Evolutionary conservation across 2,888 invertebrate genomes (phyloP), one percentile per base, ranked within the genome.

Genomic region (Anthrax anthrax): DNA sequence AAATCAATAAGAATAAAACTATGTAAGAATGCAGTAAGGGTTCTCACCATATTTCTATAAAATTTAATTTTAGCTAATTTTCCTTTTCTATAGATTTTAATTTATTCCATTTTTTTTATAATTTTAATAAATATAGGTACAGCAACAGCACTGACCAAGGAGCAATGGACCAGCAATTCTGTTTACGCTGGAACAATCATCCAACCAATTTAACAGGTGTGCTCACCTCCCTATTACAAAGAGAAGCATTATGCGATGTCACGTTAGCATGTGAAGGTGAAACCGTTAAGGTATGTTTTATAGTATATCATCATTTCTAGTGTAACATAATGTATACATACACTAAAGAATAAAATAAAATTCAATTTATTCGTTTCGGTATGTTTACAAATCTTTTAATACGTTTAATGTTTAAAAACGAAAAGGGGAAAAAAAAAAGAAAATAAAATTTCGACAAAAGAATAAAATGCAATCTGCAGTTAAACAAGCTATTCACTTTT

Each of bases 131-230:
- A 18, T 54, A 8, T 51, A 68, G 69, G 64, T 68, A 64, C 67
- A 65, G 63, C 63, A 66, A 64, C 67, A 65, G 63, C 63, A 66
- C 67, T 65, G 69, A 68, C 65, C 68, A 67, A 69, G 67, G 67
- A 66, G 67, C 84, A 81, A 76, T 72, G 70, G 74, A 74, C 64
- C 73, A 73, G 65, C 88, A 89, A 77, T 90, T 88, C 75, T 88
- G 88, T 74, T 80, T 90, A 70, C 84, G 88, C 76, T 90, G 89
- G 89, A 88, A 89, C 78, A 90, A 89, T 76, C 89, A 89, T 75
- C 87, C 85, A 66, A 83, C 77, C 72, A 89, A 89, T 74, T 76
- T 90, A 71, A 88, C 88, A 66, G 88, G 88, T 72, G 88, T 89
- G 65, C 77, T 89, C 61, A 84, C 84, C 64, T 86, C 86, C 67